phyloP scores from a whole-genome alignment of 2,113 vertebrate genomes.

The Numenius arquata region DNA sequence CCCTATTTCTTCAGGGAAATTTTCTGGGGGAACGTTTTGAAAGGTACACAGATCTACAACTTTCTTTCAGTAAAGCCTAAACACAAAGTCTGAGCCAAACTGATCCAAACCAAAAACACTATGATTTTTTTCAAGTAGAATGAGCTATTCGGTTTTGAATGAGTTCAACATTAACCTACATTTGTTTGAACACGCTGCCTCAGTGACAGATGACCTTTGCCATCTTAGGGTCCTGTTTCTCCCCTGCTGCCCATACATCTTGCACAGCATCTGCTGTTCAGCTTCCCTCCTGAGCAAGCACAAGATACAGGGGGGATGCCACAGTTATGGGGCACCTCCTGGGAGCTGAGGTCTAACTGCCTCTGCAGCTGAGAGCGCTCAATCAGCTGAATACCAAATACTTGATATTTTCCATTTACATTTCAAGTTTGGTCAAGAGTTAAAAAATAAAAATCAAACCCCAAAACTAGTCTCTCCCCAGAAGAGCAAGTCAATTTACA shows the following conservation, averaged over 20 bases:
- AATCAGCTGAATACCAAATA: background rate
- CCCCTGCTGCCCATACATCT: background rate
- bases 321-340: background rate
- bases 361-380: background rate
- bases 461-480: background rate
- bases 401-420: background rate
- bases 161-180: background rate
- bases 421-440: background rate
- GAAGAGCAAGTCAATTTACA: background rate
- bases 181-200: background rate
- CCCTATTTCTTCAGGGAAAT: background rate
- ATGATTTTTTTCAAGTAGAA: background rate
- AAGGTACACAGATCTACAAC: background rate
- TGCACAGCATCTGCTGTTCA: background rate
- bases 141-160: background rate
- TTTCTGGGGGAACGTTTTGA: background rate
- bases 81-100: background rate
- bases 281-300: background rate
- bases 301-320: background rate
- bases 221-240: background rate
- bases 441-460: background rate
- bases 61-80: background rate
- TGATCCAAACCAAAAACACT: background rate
- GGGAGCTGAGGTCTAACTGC: background rate
- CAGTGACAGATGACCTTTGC: background rate